Evolutionary conservation across 2,888 invertebrate genomes (phyloP), one percentile per base, ranked within the genome.

Genomic region (Phorcus lineatus): DNA sequence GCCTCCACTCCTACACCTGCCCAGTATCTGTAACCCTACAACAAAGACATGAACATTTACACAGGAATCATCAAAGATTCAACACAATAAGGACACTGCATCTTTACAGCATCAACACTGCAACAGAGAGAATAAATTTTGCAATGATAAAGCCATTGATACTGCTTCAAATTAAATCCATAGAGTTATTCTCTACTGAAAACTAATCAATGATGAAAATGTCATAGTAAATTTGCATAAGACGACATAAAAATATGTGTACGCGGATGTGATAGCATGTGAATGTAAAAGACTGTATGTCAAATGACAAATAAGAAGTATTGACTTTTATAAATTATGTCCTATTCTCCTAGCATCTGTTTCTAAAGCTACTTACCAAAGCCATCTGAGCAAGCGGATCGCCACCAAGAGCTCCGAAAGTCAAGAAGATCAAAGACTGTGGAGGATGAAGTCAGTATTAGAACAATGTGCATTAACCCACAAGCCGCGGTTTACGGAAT

Each of bases 361-460:
- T 36, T 4, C 36, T 4, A 36, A 2, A 36, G 2, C 36, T 47
- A 47, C 92, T 86, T 87, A 94, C 94, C 80, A 99, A 94, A 24
- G 97, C 97, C 99, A 99, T 99, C 94, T 98, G 98, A 0, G 99
- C 98, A 94, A 96, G 96, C 24, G 96, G 95, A 91, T 98, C 97
- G 80, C 97, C 98, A 0, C 97, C 98, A 0, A 98, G 93, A 0
- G 99, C 97, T 4, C 97, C 97, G 90, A 98, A 95, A 0, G 97
- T 97, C 92, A 98, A 98, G 94, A 99, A 97, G 0, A 99, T 95
- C 22, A 99, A 93, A 0, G 99, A 94, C 90, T 93, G 89, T 84
- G 88, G 86, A 57, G 54, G 52, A 79, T 62, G 82, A 1, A 57
- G 7, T 36, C 19, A 75, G 7, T 47, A 17, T 47, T 11, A 40